Percentiles rank a stretch among this genome's conserved stretches.
Conservation (phyloP, 2,888 invertebrate genomes). For the Cheilosia pagana region DNA sequence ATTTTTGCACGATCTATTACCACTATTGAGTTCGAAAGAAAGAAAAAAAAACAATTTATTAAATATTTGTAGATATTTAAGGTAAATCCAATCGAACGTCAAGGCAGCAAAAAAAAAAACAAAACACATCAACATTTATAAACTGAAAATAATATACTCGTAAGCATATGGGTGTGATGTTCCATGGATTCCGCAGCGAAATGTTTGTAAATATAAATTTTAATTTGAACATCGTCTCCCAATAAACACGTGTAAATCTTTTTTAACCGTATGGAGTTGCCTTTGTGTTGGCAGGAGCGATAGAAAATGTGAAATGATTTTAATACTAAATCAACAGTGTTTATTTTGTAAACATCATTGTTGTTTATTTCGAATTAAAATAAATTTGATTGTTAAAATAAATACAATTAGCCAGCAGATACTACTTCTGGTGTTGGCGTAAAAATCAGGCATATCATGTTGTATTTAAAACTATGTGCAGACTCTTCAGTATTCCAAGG, state of each 20-base stretch:
- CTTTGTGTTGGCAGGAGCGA: slow-evolving; percentile 30
- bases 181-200: slow-evolving; percentile 13
- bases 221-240: slow-evolving; percentile 32
- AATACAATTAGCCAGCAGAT: background rate
- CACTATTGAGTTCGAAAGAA: slow-evolving; percentile 18
- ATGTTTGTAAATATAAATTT: slow-evolving; percentile 48
- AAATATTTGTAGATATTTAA: slow-evolving; percentile 54
- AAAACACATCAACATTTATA: slow-evolving; percentile 18
- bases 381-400: slow-evolving; percentile 51
- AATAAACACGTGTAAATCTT: slow-evolving; percentile 27
- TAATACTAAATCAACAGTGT: slow-evolving; percentile 40
- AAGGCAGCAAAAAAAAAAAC: background rate
- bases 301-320: slow-evolving; percentile 18
- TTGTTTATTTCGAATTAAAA: slow-evolving; percentile 41
- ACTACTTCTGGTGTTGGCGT: background rate
- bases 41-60: slow-evolving; percentile 41
- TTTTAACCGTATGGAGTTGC: background rate
- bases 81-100: slow-evolving; percentile 11
- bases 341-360: slow-evolving; percentile 42
- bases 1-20: slow-evolving; percentile 4
- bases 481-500: background rate
- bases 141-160: slow-evolving; percentile 13
- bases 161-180: slow-evolving; percentile 3
- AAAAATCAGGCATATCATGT: background rate
- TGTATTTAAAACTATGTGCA: slow-evolving; percentile 6